Evolutionary conservation across 2,888 invertebrate species (phyloP), one percentile per base, ranked within the genome.

Genomic region (Papilio protenor): DNA sequence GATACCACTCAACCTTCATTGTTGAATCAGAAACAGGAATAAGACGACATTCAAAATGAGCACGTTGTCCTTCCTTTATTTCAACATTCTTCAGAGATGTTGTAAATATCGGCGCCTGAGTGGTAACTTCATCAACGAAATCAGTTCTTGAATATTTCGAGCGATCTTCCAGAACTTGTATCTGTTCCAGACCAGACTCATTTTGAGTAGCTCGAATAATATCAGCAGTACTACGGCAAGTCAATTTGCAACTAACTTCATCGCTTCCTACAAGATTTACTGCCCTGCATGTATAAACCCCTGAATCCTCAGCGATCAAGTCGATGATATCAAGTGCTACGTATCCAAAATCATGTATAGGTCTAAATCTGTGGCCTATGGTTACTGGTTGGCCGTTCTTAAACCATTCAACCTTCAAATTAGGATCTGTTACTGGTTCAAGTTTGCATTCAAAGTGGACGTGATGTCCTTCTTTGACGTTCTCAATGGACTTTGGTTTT

Each of bases 381-480:
- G 98, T 98, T 75, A 99, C 97, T 45, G 99, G 98, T 84, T 97
- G 96, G 66, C 98, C 99, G 91, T 99, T 98, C 89, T 98, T 98
- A 88, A 96, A 98, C 99, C 99, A 99, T 92, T 99, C 99, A 5
- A 99, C 98, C 91, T 98, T 98, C 84, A 99, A 95, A 86, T 99
- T 99, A 0, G 99, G 96, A 94, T 99, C 99, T 10, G 98, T 99
- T 12, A 99, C 98, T 55, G 99, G 99, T 90, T 99, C 98, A 55
- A 99, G 96, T 90, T 99, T 98, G 89, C 99, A 99, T 94, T 99
- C 99, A 91, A 99, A 99, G 90, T 99, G 99, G 71, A 99, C 99
- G 87, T 98, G 98, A 83, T 98, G 97, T 66, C 98, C 97, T 95
- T 99, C 99, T 75, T 96, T 95, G 84, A 98, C 97, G 84, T 97